These are phyloP conservation scores for Lepus townsendii DNA, from an alignment of 2,797 vertebrate genomes.

Conservation along the genomic window DNA sequence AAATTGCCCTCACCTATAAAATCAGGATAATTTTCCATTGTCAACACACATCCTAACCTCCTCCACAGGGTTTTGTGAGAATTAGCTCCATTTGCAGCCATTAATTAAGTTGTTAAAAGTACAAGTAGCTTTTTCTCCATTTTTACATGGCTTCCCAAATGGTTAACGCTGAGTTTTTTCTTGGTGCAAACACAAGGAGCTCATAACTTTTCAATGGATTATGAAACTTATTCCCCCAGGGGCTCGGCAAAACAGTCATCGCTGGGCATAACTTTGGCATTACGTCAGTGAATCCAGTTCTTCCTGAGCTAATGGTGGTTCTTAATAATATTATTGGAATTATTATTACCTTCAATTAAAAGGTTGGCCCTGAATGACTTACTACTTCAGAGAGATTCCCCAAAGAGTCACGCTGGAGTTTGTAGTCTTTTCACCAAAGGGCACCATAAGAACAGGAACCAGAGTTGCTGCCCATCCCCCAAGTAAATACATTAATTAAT, in stretches of 20 bases:
- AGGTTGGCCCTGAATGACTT: conserved; percentile 62
- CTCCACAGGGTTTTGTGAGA: conserved; percentile 65
- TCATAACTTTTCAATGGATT: conserved; percentile 79
- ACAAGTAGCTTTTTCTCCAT: conserved; percentile 75
- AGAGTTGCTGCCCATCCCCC: conserved; percentile 41
- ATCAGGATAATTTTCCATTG: conserved; percentile 77
- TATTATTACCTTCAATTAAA: conserved; percentile 82
- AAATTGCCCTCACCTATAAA: conserved; percentile 80
- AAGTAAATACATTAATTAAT: conserved; percentile 81
- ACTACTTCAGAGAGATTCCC: conserved; percentile 80
- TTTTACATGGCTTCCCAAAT: conserved; percentile 73
- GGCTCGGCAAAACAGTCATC: conserved; percentile 57
- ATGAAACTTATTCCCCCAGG: conserved; percentile 53
- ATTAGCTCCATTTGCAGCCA: conserved; percentile 48
- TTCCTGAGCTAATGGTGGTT: conserved; percentile 68
- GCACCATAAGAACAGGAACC: conserved; percentile 59
- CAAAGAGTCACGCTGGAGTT: conserved; percentile 53
- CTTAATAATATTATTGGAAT: conserved; percentile 83
- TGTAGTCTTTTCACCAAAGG: conserved; percentile 66
- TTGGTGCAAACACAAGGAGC: conserved; percentile 68
- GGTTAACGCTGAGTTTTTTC: conserved; percentile 54
- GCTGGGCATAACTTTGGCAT: conserved; percentile 60
- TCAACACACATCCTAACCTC: conserved; percentile 66
- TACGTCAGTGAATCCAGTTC: conserved; percentile 58
- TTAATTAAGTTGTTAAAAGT: conserved; percentile 79